Base-by-base conservation (phyloP, 2,888 invertebrate species). In the Patella pellucida region DNA sequence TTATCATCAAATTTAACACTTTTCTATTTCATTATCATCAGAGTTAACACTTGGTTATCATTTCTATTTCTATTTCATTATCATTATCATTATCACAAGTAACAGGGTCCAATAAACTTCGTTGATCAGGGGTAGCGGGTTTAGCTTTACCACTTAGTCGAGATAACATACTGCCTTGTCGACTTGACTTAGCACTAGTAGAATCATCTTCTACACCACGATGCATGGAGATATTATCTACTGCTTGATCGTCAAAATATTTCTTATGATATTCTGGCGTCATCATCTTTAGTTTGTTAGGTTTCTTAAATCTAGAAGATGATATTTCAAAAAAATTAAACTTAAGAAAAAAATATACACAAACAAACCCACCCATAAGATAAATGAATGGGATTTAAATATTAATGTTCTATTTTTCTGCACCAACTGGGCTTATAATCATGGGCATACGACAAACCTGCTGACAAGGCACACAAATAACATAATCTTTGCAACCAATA, bases 271-370 rank as follows among this genome's bases (percentile, higher is more conserved):
- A 90, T 23, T 85, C 83, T 54, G 78, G 84, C 3, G 89, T 89
- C 68, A 88, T 75, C 75, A 90, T 78, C 51, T 85, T 84, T 51
- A 88, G 86, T 68, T 84, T 84, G 16, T 74, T 79, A 0, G 89
- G 88, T 77, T 90, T 90, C 51, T 78, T 84, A 85, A 87, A 90
- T 68, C 90, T 90, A 78, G 12, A 69, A 67, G 52, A 62, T 69
- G 67, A 72, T 50, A 15, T 15, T 72, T 19, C 1, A 68, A 68
- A 16, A 27, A 16, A 50, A 71, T 12, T 5, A 69, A 3, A 52
- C 12, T 16, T 67, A 11, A 19, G 50, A 27, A 52, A 4, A 50
- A 68, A 31, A 16, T 19, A 27, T 41, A 69, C 67, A 51, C 16
- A 50, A 23, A 41, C 31, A 68, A 69, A 68, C n/a, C n/a, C n/a